Evolutionary conservation across 2,797 vertebrate genomes (phyloP).

Genomic region (Pangasius macronema): DNA sequence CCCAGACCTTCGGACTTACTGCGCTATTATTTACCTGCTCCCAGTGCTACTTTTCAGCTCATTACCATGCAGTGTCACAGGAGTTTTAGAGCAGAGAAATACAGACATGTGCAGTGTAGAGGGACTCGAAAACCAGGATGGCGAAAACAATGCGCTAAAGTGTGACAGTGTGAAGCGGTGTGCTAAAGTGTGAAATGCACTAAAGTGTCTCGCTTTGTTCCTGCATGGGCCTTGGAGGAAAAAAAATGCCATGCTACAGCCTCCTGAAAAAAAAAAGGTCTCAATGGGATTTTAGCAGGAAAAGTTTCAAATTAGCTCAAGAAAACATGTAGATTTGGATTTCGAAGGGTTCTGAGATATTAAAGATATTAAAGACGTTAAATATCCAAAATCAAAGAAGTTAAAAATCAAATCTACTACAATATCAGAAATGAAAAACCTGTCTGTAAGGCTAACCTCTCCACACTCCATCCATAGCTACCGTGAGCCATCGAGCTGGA

Average conservation of each 20-base stretch:
- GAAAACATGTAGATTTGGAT: background rate
- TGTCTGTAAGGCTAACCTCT: background rate
- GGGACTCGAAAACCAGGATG: background rate
- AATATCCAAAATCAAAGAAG: background rate
- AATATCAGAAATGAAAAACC: background rate
- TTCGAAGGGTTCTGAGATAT: background rate
- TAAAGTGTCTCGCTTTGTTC: conserved; percentile 22
- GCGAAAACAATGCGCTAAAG: conserved; percentile 11
- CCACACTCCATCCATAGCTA: conserved; percentile 57
- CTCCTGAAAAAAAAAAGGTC: background rate
- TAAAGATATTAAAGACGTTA: background rate
- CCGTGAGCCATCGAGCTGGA: conserved; percentile 63
- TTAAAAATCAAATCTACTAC: background rate
- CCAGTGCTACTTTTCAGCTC: background rate
- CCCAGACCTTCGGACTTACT: background rate
- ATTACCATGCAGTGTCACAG: conserved; percentile 15
- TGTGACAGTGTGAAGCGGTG: conserved; percentile 31
- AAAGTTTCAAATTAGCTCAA: background rate
- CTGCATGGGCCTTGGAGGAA: background rate
- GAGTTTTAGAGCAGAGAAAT: conserved; percentile 9
- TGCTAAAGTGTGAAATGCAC: conserved; percentile 14
- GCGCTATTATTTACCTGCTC: background rate
- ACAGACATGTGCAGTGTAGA: background rate
- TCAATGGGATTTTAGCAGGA: background rate
- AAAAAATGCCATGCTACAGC: background rate